Evolutionary conservation across 2,888 invertebrate species (phyloP).

Genomic region (Eupithecia exiguata): DNA sequence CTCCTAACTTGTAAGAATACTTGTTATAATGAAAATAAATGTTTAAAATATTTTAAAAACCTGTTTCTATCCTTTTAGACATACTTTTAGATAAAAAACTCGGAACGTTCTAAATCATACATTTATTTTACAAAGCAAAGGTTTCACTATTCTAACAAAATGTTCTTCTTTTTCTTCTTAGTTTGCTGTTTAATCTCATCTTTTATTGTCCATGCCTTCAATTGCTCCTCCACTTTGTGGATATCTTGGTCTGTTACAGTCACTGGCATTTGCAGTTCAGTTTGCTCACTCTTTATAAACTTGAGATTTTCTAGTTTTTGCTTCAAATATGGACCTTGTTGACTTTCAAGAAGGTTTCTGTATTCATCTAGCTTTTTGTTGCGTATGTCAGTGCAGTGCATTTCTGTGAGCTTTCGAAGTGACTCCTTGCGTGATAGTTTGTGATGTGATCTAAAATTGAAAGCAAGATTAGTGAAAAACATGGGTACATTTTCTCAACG

Average conservation of each 20-base stretch:
- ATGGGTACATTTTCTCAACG: too few species aligned
- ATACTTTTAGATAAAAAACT: neutral
- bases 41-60: conserved; percentile 48
- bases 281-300: conserved; percentile 90
- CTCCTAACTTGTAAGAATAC: conserved; percentile 55
- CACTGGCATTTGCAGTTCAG: conserved; percentile 85
- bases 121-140: conserved; percentile 23
- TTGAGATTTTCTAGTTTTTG: conserved; percentile 88
- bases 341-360: conserved; percentile 85
- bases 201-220: conserved; percentile 77
- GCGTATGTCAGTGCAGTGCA: conserved; percentile 88
- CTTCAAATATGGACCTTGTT: conserved; percentile 89
- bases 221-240: conserved; percentile 81
- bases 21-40: conserved; percentile 56
- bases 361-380: conserved; percentile 86
- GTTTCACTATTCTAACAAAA: conserved; percentile 47
- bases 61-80: neutral
- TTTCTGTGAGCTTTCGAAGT: conserved; percentile 87
- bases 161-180: conserved; percentile 68
- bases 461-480: neutral
- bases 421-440: conserved; percentile 88
- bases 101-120: too few species aligned
- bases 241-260: conserved; percentile 88
- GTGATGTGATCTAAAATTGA: conserved; percentile 73
- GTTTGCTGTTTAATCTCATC: conserved; percentile 72